These are phyloP conservation scores for Achlya flavicornis DNA, from an alignment of 2,888 invertebrate species.

Conservation along the genomic window DNA sequence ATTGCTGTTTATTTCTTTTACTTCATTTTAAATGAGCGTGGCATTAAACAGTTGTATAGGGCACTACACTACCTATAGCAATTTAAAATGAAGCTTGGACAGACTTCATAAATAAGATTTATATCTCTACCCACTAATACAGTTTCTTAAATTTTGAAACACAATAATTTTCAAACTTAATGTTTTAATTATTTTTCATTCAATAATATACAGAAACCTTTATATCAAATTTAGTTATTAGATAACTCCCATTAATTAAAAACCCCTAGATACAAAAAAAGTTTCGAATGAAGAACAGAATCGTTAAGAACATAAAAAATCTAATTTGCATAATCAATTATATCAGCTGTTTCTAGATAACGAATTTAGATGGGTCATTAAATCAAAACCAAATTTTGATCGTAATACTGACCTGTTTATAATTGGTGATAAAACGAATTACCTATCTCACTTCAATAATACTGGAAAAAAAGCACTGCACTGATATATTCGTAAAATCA, in stretches of 20 bases:
- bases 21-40: conserved; percentile 1
- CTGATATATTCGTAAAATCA: conserved; percentile 23
- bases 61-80: not conserved
- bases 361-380: not conserved
- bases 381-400: not conserved
- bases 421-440: not conserved
- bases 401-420: conserved; percentile 2
- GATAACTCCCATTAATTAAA: too few relatives aligned
- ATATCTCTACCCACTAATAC: not conserved
- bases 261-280: not conserved
- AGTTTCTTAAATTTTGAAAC: too few relatives aligned
- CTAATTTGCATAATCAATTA: conserved; percentile 13
- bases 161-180: too few relatives aligned
- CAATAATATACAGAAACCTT: too few relatives aligned
- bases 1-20: conserved; percentile 35
- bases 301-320: not conserved
- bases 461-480: conserved; percentile 25
- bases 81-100: not conserved
- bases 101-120: not conserved
- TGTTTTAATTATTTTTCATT: too few relatives aligned
- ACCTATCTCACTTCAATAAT: not conserved
- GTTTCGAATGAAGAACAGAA: not conserved
- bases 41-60: not conserved
- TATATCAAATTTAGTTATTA: too few relatives aligned
- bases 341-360: not conserved